phyloP scores from a whole-genome alignment of 2,797 vertebrate genomes.

The Sciaenops ocellatus region DNA sequence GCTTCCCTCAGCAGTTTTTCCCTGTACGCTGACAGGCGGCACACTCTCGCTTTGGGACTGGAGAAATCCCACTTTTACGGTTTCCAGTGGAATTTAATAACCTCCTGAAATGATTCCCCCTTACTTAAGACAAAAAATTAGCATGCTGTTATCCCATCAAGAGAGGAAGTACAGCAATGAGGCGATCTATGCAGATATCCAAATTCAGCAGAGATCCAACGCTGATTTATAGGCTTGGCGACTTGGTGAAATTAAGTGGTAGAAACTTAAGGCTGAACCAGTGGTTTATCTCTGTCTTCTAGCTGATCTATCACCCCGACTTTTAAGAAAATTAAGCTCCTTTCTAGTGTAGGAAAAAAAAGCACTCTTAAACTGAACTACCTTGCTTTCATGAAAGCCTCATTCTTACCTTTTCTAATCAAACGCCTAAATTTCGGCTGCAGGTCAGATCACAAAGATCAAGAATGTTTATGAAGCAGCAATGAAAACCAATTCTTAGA shows the following conservation, averaged over 20 bases:
- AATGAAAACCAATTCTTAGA: conserved; percentile 53
- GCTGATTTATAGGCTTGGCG: conserved; percentile 71
- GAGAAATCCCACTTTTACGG: conserved; percentile 47
- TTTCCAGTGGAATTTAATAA: conserved; percentile 61
- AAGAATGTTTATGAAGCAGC: conserved; percentile 49
- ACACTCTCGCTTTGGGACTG: conserved; percentile 47
- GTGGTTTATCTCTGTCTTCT: conserved; percentile 72
- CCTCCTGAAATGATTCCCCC: conserved; percentile 60
- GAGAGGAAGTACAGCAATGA: conserved; percentile 51
- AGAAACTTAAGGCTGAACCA: conserved; percentile 62
- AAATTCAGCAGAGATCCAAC: conserved; percentile 63
- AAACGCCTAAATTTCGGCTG: conserved; percentile 28
- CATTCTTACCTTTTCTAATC: conserved; percentile 42
- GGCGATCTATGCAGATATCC: conserved; percentile 61
- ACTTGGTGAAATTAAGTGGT: conserved; percentile 72
- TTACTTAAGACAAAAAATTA: conserved; percentile 70
- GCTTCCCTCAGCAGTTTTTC: conserved; percentile 74
- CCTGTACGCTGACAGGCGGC: conserved; percentile 57
- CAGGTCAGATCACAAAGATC: conserved; percentile 59
- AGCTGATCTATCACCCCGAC: conserved; percentile 63
- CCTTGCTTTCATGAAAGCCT: conserved; percentile 39
- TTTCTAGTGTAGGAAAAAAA: conserved; percentile 36
- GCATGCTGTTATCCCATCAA: conserved; percentile 67
- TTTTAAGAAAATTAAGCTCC: conserved; percentile 68
- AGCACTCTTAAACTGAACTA: conserved; percentile 24